Base-by-base conservation (phyloP, 2,797 vertebrate genomes). In the Acanthis flammea region DNA sequence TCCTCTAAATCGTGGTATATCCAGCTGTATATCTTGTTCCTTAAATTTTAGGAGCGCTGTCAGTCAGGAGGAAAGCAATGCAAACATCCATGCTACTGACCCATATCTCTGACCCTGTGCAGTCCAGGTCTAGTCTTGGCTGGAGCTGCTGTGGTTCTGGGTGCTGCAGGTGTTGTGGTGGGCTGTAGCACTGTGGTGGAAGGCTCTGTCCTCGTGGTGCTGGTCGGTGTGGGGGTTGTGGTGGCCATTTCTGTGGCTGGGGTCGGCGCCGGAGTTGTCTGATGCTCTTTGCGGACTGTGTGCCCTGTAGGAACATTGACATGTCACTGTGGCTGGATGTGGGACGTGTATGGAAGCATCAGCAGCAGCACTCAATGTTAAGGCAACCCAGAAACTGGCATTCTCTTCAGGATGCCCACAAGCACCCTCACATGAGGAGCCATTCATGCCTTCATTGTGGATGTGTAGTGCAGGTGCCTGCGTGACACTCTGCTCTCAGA, bases 91-190 rank as follows among this genome's bases (percentile, higher is more conserved):
- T 22, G 35, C 54, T 87, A 98, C 97, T 98, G 96, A 99, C 99
- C 99, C 97, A 89, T 97, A 28, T 99, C 98, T 90, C 97, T 96
- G 97, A 98, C 95, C 97, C 98, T 98, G 19, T 98, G 98, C 47
- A 96, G 92, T 15, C 88, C 94, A 1, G 97, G 97, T 44, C 97
- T 97, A 45, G 97, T 94, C 96, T 98, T 99, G 78, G 73, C 65
- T 57, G 89, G 86, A 75, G 94, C 94, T 48, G 96, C 70, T 22
- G 97, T 91, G 31, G 91, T 91, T 75, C 90, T 75, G n/a, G 80
- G 60, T 28, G 76, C 58, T 57, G 85, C 60, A 18, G 96, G 60
- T 8, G 71, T 9, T 94, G 96, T 60, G 53, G 95, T 91, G 39
- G 97, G 86, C 60, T 88, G 97, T 74, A 89, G 96, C 27, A 73